Conservation (phyloP, 2,888 invertebrate genomes). For the Drosophila putrida region DNA sequence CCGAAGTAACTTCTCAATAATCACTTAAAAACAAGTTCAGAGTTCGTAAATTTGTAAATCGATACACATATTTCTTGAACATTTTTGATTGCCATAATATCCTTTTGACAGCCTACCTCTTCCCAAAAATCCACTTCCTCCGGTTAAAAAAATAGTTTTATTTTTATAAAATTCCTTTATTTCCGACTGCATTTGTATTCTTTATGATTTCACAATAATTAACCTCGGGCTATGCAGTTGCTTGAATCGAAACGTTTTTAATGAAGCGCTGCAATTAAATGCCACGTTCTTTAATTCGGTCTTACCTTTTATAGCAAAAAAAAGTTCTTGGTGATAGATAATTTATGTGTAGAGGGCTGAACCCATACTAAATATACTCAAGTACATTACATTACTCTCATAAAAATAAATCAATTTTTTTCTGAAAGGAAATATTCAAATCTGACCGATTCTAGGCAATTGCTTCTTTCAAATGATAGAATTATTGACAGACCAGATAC, state of each 20-base stretch:
- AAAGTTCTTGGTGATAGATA: no score
- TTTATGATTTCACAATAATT: no score
- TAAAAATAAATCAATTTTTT: no score
- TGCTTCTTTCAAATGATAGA: no score
- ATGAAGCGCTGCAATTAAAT: not conserved
- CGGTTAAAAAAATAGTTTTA: constrained; percentile 87
- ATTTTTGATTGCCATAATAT: not conserved
- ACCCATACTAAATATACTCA: no score
- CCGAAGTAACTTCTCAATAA: constrained; percentile 61
- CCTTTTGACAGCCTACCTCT: constrained; percentile 71
- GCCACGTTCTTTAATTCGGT: no score
- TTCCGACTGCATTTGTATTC: constrained; percentile 55
- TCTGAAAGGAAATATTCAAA: no score
- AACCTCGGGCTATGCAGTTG: not conserved
- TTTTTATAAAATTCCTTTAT: constrained; percentile 87
- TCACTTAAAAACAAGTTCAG: constrained; percentile 34
- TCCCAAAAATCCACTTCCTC: constrained; percentile 87
- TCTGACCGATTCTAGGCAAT: no score
- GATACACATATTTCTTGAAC: not conserved
- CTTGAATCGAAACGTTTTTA: not conserved
- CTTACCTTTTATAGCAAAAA: no score
- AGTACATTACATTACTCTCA: no score
- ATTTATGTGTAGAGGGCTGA: no score
- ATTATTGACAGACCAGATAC: no score
- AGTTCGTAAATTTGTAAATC: not conserved